Evolutionary conservation across 1,140 invertebrate genomes (phyloP).

Genomic region (Schmidtea mediterranea): DNA sequence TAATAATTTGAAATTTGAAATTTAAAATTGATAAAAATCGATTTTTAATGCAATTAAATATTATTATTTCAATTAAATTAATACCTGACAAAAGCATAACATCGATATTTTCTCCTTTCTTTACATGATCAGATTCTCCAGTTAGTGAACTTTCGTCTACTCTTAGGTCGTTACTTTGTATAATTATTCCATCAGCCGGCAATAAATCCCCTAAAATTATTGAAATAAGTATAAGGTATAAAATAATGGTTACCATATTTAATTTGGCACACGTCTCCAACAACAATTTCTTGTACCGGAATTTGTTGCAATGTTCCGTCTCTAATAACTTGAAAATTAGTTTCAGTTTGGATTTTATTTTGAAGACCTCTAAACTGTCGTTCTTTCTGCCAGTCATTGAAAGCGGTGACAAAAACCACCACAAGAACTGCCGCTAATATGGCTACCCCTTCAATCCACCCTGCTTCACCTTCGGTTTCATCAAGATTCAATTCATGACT

Average conservation of each 20-base stretch:
- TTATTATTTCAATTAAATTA: too few species aligned
- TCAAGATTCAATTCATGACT: background rate
- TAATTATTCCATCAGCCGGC: conserved; percentile 81
- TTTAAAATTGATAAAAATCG: too few species aligned
- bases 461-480: background rate
- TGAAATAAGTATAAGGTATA: too few species aligned
- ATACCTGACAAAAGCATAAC: conserved; percentile 75
- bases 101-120: conserved; percentile 68
- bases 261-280: conserved; percentile 80
- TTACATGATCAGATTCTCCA: conserved; percentile 95
- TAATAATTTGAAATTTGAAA: too few species aligned
- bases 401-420: conserved; percentile 86
- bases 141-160: conserved; percentile 90
- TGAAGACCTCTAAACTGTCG: conserved; percentile 83
- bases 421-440: conserved; percentile 90
- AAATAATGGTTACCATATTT: conserved; percentile 27
- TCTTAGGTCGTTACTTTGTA: conserved; percentile 97
- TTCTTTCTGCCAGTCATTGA: conserved; percentile 97
- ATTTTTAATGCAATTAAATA: too few species aligned
- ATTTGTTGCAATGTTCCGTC: conserved; percentile 67
- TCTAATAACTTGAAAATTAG: conserved; percentile 85
- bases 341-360: conserved; percentile 87
- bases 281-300: conserved; percentile 78
- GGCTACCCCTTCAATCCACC: conserved; percentile 84
- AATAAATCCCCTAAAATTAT: conserved; percentile 41